These are phyloP conservation scores for Tapirus indicus DNA, from an alignment of 2,797 vertebrate species.

Conservation along the genomic window DNA sequence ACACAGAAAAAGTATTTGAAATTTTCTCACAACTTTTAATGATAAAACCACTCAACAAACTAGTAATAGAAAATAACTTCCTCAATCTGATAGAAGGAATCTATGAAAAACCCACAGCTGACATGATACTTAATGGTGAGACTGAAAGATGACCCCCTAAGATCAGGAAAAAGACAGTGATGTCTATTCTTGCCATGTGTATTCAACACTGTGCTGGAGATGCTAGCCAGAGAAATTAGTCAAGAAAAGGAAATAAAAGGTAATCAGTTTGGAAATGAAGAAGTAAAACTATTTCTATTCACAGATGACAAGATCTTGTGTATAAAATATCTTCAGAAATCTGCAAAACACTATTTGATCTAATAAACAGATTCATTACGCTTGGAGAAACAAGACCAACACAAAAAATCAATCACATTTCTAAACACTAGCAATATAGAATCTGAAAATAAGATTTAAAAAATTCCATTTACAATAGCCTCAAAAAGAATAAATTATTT, in stretches of 20 bases:
- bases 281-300: neutral
- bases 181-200: no score
- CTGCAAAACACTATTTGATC: neutral
- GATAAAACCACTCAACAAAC: neutral
- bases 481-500: no score
- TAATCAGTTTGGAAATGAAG: neutral
- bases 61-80: neutral
- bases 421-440: neutral
- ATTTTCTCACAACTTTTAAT: neutral
- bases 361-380: neutral
- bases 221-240: no score
- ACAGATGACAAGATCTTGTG: neutral
- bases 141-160: no score
- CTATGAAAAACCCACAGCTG: no score
- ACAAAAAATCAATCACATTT: neutral
- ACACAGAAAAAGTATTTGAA: neutral
- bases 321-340: neutral
- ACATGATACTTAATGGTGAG: no score
- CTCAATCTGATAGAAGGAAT: neutral
- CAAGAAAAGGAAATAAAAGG: neutral
- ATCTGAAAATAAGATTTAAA: neutral
- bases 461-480: no score
- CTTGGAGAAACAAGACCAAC: neutral
- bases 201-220: no score
- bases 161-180: no score